Evolutionary conservation across 2,888 invertebrate species (phyloP).

Genomic region (Chalcosyrphus nemorum): DNA sequence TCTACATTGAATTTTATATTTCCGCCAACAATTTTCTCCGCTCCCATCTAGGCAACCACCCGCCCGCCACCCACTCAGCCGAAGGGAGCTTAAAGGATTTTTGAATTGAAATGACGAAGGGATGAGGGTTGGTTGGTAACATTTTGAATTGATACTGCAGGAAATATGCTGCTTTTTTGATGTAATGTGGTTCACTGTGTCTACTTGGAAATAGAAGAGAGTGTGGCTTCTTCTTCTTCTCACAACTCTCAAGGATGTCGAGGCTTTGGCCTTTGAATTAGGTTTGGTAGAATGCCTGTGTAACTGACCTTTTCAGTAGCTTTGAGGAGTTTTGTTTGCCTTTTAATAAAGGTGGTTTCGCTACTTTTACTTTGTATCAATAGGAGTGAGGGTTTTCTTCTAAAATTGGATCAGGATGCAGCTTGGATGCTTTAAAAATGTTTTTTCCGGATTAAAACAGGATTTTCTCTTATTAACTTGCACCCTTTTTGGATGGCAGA

Average conservation of each 20-base stretch:
- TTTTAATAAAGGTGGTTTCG: not conserved
- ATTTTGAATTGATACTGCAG: slow-evolving; percentile 17
- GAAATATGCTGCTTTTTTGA: not conserved
- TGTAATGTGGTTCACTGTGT: slow-evolving; percentile 30
- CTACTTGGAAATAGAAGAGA: slow-evolving; percentile 1
- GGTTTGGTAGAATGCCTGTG: slow-evolving; percentile 17
- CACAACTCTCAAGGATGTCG: no score
- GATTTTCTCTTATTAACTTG: no score
- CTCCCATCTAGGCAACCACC: not conserved
- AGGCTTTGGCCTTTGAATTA: slow-evolving; percentile 3
- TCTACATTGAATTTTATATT: slow-evolving; percentile 37
- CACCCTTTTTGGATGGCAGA: no score
- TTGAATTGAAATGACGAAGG: slow-evolving; percentile 10
- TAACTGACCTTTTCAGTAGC: slow-evolving; percentile 7
- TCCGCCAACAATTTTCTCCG: slow-evolving; percentile 12
- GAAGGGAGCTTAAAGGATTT: slow-evolving; percentile 9
- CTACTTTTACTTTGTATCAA: not conserved
- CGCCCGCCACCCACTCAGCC: not conserved
- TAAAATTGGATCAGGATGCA: not conserved
- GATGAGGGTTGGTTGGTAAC: not conserved
- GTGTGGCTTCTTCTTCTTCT: not conserved
- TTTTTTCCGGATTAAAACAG: no score
- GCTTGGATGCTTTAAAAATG: no score
- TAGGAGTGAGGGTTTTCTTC: not conserved
- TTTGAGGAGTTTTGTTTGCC: not conserved